Base-by-base conservation (phyloP, 2,797 vertebrate genomes). In the Xenentodon cancila region DNA sequence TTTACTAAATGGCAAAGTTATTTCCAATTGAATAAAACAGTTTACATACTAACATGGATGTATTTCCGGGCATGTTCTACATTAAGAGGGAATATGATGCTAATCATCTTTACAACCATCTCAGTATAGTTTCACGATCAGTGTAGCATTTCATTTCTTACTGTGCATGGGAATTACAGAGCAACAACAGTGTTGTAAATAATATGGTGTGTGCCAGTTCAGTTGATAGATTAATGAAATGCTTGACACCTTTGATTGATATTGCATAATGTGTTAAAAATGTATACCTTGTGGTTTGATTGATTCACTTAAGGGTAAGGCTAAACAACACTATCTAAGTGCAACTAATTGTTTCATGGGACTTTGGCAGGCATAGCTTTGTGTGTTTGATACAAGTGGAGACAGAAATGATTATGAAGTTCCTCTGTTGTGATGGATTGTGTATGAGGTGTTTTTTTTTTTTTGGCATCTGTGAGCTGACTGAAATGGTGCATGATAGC, bases 141-240 rank as follows among this genome's bases (percentile, higher is more conserved):
- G 73, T 62, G 79, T 73, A 75, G 77, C 78, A 75, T 79, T 77
- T 86, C 67, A 81, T 83, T 80, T 71, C 53, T 4, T 30, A 57
- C 22, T 53, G 18, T 75, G 68, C 57, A 54, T 34, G 17, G 54
- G 15, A 62, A 73, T 73, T 73, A 67, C 42, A 58, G 37, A 64
- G 59, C 70, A 51, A 53, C 34, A 53, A 53, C 47, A 37, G 18
- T 37, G 46, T 48, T 55, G 22, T 55, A 57, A 46, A 65, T 25
- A 4, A 37, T 53, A 60, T 73, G 64, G 19, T 68, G 17, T 75
- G 79, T 77, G 37, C 37, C 13, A 16, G 13, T 60, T 84, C 61
- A 67, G 34, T 69, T 53, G 48, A 19, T 68, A 34, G 50, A 59
- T 30, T 78, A 68, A 52, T 68, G 0, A 77, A 60, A 59, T 50